Evolutionary conservation across 2,113 vertebrate species (phyloP).

Genomic region (Lichenostomus cassidix): DNA sequence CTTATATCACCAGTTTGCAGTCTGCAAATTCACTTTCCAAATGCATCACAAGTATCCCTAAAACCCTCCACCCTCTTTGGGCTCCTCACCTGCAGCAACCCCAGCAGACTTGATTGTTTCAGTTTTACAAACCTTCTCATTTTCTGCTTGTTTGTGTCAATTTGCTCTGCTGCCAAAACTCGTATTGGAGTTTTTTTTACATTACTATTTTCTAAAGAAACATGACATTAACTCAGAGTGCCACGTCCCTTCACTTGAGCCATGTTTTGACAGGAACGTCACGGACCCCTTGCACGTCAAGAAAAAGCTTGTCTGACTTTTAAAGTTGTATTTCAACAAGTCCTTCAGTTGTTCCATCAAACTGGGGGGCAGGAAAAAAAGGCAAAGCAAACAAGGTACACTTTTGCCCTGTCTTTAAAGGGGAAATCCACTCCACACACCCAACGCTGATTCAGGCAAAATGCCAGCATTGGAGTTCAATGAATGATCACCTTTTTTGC

Average conservation of each 20-base stretch:
- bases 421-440: not conserved
- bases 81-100: not conserved
- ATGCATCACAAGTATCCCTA: not conserved
- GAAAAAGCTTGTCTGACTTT: not conserved
- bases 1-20: accelerated
- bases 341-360: not conserved
- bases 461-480: not conserved
- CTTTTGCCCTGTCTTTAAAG: not conserved
- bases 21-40: not conserved
- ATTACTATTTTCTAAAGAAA: not conserved
- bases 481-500: not conserved
- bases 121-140: not conserved
- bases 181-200: accelerated
- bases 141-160: not conserved
- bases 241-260: not conserved
- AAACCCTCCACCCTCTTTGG: not conserved
- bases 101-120: not conserved
- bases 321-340: not conserved
- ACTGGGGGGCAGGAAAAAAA: not conserved
- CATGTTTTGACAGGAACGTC: not conserved
- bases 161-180: not conserved
- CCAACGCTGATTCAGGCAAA: not conserved
- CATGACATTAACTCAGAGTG: not conserved
- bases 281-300: not conserved
- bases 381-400: not conserved